Evolutionary conservation across 2,888 invertebrate species (phyloP), one percentile per base, ranked within the genome.

Genomic region (Drosophila multiciliata): DNA sequence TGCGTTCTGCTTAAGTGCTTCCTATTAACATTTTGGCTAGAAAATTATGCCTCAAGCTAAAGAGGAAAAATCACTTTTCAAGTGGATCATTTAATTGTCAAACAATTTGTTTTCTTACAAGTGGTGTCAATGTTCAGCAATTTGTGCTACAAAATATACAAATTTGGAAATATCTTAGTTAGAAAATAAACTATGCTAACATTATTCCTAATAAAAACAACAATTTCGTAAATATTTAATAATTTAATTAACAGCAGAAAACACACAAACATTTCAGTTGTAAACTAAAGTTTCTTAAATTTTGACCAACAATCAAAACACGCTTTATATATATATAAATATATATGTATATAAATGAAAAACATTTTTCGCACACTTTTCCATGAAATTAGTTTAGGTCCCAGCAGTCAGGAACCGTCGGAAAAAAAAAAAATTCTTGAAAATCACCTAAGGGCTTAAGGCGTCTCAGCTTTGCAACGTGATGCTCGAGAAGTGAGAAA

Each of bases 381-480:
- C 48, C 23, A 62, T 53, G 42, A 77, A 73, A 73, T 77, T 69
- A 66, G 73, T 77, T 77, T 48, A 50, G 60, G 59, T 73, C 73
- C 63, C 77, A 73, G 15, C 63, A 50, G 64, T 52, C 54, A 2
- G 23, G 42, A 36, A 52, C 17, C 58, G 66, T 54, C 60, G 50
- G 42, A 57, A 69, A 74, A 63, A 60, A 69, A 74, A 57, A 60
- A 29, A 65, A 76, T 63, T 63, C 63, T 59, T 40, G 53, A 59
- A 75, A 85, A 70, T 74, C 78, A 80, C 82, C 80, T 65, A 38
- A 45, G 73, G 82, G 82, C 76, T 80, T 64, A 71, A 70, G 53
- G 20, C 53, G 76, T 59, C 72, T 72, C 63, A 29, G 63, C 59
- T 53, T 23, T 66, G 57, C 57, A 58, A 80, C 80, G 66, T 69